Percentiles rank a stretch among this genome's conserved stretches.
Evolutionary conservation across 2,113 vertebrate genomes (phyloP).

Genomic region (Arvicanthis niloticus): DNA sequence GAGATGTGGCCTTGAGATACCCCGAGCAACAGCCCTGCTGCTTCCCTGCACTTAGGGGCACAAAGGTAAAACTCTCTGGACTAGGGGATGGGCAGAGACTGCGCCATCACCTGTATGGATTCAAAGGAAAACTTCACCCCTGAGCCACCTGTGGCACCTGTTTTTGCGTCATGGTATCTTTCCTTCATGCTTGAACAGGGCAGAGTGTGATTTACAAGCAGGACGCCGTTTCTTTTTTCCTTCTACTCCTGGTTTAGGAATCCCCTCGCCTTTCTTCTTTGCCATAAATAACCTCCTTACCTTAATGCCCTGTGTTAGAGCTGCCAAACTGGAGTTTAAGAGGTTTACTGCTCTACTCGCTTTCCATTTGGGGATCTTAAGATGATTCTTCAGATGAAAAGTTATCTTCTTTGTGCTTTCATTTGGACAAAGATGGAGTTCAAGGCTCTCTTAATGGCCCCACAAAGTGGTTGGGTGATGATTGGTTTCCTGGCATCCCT

Average conservation of each 20-base stretch:
- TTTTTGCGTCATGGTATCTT: not conserved
- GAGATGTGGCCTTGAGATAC: not conserved
- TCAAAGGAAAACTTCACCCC: not conserved
- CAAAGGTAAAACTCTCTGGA: not conserved
- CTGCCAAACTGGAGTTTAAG: slow-evolving; percentile 66
- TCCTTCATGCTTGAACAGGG: not conserved
- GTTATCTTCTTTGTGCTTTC: slow-evolving; percentile 70
- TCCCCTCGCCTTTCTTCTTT: slow-evolving; percentile 47
- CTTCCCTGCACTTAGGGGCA: not conserved
- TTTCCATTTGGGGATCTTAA: slow-evolving; percentile 76
- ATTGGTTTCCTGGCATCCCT: slow-evolving; percentile 56
- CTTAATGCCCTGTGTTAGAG: slow-evolving; percentile 67
- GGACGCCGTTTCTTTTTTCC: not conserved
- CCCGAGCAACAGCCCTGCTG: not conserved
- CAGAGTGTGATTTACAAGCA: not conserved
- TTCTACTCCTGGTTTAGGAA: slow-evolving; percentile 4
- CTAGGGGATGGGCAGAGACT: not conserved
- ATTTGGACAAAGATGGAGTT: slow-evolving; percentile 69
- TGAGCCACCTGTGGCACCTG: not conserved
- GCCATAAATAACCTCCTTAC: slow-evolving; percentile 73
- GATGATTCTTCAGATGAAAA: slow-evolving; percentile 71
- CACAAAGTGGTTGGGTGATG: slow-evolving; percentile 63
- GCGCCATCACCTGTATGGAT: not conserved
- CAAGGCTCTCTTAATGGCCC: slow-evolving; percentile 60
- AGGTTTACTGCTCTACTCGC: slow-evolving; percentile 62